Conservation (phyloP, 2,797 vertebrate species). For the Margarornis squamiger region DNA sequence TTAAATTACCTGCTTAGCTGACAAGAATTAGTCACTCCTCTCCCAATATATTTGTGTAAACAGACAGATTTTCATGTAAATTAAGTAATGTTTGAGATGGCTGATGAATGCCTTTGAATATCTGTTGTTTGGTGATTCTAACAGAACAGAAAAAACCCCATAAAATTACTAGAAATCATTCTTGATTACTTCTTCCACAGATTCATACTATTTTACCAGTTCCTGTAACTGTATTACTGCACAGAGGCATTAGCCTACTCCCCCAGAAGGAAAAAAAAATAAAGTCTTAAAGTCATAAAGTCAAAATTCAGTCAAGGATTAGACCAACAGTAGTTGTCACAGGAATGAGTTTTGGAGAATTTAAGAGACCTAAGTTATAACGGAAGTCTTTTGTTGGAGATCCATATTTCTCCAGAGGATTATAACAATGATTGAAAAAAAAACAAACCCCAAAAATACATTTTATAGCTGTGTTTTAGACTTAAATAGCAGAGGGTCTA, state of each 20-base stretch:
- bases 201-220: neutral
- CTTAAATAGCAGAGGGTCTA: neutral
- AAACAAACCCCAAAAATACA: neutral
- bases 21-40: conserved; percentile 13
- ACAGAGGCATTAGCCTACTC: neutral
- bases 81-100: neutral
- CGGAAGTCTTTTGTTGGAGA: neutral
- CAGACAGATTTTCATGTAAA: neutral
- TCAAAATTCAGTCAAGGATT: neutral
- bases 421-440: neutral
- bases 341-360: neutral
- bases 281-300: neutral
- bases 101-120: neutral
- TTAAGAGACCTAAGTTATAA: neutral
- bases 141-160: neutral
- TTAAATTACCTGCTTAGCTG: conserved; percentile 55
- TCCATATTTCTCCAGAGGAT: neutral
- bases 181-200: neutral
- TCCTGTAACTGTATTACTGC: neutral
- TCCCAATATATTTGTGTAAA: conserved; percentile 35
- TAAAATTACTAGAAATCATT: conserved; percentile 20
- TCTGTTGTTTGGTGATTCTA: conserved; percentile 24
- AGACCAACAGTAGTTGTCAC: neutral
- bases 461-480: neutral
- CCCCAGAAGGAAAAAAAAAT: neutral